Conservation (phyloP, 1,140 invertebrate species). For the Nasonia longicornis region DNA sequence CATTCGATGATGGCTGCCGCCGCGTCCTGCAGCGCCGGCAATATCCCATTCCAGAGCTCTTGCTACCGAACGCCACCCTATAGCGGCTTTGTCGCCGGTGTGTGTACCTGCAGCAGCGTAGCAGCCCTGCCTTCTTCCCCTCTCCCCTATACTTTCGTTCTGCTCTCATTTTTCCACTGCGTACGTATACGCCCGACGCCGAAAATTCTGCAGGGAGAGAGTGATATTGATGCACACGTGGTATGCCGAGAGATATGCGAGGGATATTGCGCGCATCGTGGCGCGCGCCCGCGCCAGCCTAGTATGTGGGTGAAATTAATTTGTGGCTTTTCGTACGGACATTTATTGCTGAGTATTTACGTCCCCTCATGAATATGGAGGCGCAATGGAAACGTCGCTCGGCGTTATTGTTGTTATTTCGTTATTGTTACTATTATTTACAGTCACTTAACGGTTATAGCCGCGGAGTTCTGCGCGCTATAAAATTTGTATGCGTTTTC, state of each 20-base stretch:
- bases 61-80: constrained; percentile 51
- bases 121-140: constrained; percentile 35
- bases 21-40: constrained; percentile 65
- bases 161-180: background rate
- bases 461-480: background rate
- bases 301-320: constrained; percentile 42
- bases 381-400: constrained; percentile 34
- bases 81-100: constrained; percentile 42
- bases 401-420: constrained; percentile 42
- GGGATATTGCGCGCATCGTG: background rate
- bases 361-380: constrained; percentile 43
- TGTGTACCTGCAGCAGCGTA: constrained; percentile 24
- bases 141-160: background rate
- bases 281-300: background rate
- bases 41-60: constrained; percentile 61
- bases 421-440: constrained; percentile 45
- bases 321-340: constrained; percentile 41
- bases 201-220: constrained; percentile 27
- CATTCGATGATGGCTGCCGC: constrained; percentile 69
- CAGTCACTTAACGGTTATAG: constrained; percentile 39
- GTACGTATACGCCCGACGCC: background rate
- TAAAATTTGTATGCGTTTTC: background rate
- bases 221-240: constrained; percentile 27
- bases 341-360: constrained; percentile 46
- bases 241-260: background rate